A percentile compares a stretch with the other conserved stretches of the same genome.
Conservation (phyloP, 2,888 invertebrate species). For the Scaptomyza flava region DNA sequence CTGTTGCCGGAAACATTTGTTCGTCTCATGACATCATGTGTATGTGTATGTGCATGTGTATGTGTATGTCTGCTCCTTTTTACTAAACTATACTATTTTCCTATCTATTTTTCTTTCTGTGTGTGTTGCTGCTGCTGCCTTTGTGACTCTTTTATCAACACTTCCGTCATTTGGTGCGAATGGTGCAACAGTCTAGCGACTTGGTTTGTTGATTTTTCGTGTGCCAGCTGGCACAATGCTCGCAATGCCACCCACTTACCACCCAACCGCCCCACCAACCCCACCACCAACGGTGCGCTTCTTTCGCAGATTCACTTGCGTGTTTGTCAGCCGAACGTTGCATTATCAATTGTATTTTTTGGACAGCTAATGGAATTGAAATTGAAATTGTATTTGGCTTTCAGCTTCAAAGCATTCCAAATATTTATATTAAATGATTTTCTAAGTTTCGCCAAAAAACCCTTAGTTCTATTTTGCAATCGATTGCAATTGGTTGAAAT, state of each 20-base stretch:
- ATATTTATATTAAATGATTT: constrained; percentile 54
- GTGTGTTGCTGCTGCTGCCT: constrained; percentile 47
- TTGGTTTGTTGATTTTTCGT: constrained; percentile 56
- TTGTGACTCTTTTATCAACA: constrained; percentile 73
- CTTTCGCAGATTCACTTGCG: constrained; percentile 34
- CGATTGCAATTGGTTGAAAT: neutral
- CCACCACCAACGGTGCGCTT: neutral
- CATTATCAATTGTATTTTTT: constrained; percentile 60
- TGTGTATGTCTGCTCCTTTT: neutral
- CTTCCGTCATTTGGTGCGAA: constrained; percentile 64
- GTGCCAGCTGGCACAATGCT: constrained; percentile 49
- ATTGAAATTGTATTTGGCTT: constrained; percentile 59
- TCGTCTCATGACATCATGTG: constrained; percentile 39
- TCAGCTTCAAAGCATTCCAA: constrained; percentile 49
- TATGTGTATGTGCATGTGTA: neutral
- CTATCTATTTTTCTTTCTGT: constrained; percentile 9
- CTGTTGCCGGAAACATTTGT: constrained; percentile 60
- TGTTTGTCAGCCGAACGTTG: constrained; percentile 33
- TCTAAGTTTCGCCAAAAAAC: constrained; percentile 3
- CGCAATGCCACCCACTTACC: neutral
- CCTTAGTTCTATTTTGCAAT: neutral
- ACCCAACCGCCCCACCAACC: no score
- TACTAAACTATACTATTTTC: constrained; percentile 20
- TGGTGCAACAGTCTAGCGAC: constrained; percentile 44
- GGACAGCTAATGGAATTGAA: constrained; percentile 67